These are phyloP conservation scores for Phrynosoma blainvillii DNA, from an alignment of 2,113 vertebrate species.

Conservation along the genomic window DNA sequence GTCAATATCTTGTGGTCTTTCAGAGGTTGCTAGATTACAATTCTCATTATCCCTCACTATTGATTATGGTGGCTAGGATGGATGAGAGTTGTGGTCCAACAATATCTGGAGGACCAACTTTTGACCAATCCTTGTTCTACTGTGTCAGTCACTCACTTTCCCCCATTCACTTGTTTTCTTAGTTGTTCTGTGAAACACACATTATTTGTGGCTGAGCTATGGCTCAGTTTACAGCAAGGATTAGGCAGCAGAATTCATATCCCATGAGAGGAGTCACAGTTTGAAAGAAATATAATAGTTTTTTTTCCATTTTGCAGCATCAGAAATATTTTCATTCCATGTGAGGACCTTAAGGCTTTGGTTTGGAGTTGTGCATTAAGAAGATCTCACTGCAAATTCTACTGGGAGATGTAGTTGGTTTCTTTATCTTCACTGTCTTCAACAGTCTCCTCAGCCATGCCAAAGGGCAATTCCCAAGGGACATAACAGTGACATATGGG, in stretches of 20 bases:
- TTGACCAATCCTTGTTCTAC: background rate
- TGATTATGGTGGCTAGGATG: no score
- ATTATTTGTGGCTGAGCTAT: background rate
- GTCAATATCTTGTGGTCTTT: no score
- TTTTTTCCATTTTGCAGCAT: background rate
- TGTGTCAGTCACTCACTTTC: background rate
- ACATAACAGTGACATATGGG: background rate
- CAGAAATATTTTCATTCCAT: background rate
- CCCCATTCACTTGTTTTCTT: background rate
- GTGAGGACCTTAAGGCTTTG: background rate
- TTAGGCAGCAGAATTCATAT: background rate
- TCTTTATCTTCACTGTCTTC: background rate
- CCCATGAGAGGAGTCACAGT: background rate
- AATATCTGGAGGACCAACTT: no score
- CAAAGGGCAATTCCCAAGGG: background rate
- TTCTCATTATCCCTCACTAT: no score
- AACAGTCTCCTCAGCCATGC: background rate
- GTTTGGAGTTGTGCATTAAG: background rate
- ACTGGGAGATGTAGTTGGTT: slow-evolving; percentile 6
- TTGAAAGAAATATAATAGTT: background rate
- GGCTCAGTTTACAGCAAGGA: background rate
- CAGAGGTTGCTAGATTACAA: no score
- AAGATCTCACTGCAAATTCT: background rate
- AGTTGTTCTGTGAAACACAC: background rate
- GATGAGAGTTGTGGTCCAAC: no score